Evolutionary conservation across 2,113 vertebrate genomes (phyloP), one percentile per base, ranked within the genome.

Genomic region (Coracopsis vasa): DNA sequence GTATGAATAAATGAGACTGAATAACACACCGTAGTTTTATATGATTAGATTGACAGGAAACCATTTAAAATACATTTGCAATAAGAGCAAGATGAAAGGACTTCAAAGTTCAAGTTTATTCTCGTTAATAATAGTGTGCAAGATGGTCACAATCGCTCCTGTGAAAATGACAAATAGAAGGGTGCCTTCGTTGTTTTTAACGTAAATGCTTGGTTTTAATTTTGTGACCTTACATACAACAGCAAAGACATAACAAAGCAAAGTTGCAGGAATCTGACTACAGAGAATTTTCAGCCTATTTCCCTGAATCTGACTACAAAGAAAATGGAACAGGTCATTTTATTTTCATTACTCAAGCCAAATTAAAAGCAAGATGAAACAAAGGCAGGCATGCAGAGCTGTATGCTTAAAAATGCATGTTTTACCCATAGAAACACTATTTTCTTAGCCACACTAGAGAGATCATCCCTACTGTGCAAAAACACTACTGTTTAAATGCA

Each of bases 11-110:
- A 92, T 1, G 29, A 93, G 48, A 54, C 70, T 86, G 82, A 91
- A 83, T 85, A 93, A 28, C 29, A 23, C 44, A 80, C 48, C 85
- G 75, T 31, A 83, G 77, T 78, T 17, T 94, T 60, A 41, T 82
- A 80, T 81, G 65, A 86, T 50, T 81, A 33, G 41, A 89, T 85
- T 87, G 80, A 84, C 35, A 64, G 50, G 75, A 91, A 88, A 88
- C 18, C 70, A 86, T 94, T 96, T 90, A 86, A 66, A 92, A 88
- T 29, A 94, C 81, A 80, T 51, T 73, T 87, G 72, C 89, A 77
- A 72, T 15, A 85, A 39, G 24, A 70, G n/a, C 18, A 85, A 66
- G 64, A 82, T 39, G n/a, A 67, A 78, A 89, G 41, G 24, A 54
- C 51, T 86, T 85, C 44, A 85, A 65, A 88, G 56, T 24, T 73